Conservation (phyloP, 2,113 vertebrate genomes). For the Pollimyrus isidori region DNA sequence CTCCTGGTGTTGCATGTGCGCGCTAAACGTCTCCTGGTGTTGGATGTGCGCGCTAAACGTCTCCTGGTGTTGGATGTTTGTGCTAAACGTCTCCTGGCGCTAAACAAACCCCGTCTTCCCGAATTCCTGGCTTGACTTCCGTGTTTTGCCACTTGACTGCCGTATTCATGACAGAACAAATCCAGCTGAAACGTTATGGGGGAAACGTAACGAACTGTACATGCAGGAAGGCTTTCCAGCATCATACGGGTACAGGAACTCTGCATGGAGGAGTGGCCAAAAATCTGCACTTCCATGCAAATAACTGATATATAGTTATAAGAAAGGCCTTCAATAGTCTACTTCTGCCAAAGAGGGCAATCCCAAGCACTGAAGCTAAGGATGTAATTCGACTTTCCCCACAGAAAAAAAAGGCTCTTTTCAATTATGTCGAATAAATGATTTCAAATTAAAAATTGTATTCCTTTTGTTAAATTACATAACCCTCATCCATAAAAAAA, state of each 20-base stretch:
- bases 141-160: no score
- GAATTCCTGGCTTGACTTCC: no score
- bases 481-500: no score
- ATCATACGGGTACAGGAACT: neutral
- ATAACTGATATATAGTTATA: neutral
- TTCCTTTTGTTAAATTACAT: no score
- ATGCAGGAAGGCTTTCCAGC: neutral
- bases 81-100: no score
- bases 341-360: neutral
- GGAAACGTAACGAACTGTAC: neutral
- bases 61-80: no score
- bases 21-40: no score
- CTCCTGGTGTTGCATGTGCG: no score
- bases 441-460: neutral
- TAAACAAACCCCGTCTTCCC: no score
- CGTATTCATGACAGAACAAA: neutral
- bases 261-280: neutral
- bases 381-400: neutral
- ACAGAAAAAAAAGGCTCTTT: neutral
- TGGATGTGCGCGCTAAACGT: no score
- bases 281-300: neutral
- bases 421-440: neutral
- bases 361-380: neutral
- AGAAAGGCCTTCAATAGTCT: neutral
- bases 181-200: neutral